A percentile compares a stretch with the other conserved stretches of the same genome.
These are phyloP conservation scores for Galleria mellonella DNA, from an alignment of 1,140 invertebrate genomes.

Conservation along the genomic window DNA sequence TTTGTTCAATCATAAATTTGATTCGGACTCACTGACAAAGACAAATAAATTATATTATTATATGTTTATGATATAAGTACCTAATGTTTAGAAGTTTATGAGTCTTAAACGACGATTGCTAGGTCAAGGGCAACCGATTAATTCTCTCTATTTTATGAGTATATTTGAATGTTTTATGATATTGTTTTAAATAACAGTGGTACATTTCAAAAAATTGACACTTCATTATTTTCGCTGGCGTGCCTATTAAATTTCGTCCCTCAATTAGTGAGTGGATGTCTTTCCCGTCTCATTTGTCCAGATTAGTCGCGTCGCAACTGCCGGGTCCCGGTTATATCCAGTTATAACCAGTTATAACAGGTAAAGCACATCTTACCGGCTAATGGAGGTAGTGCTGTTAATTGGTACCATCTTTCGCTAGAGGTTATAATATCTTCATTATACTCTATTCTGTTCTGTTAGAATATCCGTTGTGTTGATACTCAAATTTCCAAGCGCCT, in stretches of 20 bases:
- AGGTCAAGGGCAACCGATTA: too few relatives aligned
- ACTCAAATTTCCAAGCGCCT: not conserved
- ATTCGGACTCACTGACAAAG: too few relatives aligned
- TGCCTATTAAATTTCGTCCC: slow-evolving; percentile 26
- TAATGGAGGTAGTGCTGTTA: slow-evolving; percentile 48
- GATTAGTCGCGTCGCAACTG: slow-evolving; percentile 36
- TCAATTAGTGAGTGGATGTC: slow-evolving; percentile 44
- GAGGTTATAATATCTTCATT: slow-evolving; percentile 24
- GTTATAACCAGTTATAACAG: slow-evolving; percentile 19
- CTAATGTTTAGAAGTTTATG: too few relatives aligned
- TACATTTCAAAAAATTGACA: not conserved
- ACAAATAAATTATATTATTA: too few relatives aligned
- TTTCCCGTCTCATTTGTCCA: slow-evolving; percentile 47
- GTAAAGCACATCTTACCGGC: slow-evolving; percentile 27
- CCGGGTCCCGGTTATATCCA: slow-evolving; percentile 32
- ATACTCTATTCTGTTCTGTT: slow-evolving; percentile 9
- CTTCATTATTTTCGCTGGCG: not conserved
- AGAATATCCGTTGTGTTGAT: slow-evolving; percentile 1
- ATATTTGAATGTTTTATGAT: not conserved
- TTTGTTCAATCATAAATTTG: too few relatives aligned
- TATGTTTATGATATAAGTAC: too few relatives aligned
- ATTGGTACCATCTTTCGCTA: slow-evolving; percentile 33
- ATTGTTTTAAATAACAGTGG: not conserved
- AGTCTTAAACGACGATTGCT: too few relatives aligned
- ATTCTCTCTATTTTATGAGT: too few relatives aligned